phyloP scores from a whole-genome alignment of 2,113 vertebrate species.

The Felis chaus region DNA sequence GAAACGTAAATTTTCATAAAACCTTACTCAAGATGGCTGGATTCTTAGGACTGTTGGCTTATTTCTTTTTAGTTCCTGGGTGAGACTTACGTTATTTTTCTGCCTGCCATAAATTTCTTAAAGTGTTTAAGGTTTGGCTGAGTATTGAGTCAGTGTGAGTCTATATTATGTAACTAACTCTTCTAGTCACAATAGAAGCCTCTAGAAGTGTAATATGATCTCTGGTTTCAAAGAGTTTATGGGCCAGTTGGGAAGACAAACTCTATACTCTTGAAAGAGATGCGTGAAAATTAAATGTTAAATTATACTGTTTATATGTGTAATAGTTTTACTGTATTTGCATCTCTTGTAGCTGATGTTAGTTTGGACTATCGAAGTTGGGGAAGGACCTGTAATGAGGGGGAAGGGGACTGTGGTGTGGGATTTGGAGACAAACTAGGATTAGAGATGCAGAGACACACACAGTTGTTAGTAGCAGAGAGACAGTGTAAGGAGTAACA shows the following conservation, averaged over 20 bases:
- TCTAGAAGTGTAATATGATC: background rate
- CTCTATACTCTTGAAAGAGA: background rate
- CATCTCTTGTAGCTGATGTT: background rate
- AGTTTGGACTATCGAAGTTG: background rate
- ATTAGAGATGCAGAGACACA: background rate
- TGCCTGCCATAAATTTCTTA: background rate
- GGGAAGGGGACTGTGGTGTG: background rate
- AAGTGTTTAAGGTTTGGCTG: background rate
- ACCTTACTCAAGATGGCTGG: background rate
- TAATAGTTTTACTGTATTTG: background rate
- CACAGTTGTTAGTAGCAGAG: background rate
- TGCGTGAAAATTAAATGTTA: background rate
- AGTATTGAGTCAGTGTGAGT: background rate
- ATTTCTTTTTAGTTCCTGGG: constrained; percentile 7
- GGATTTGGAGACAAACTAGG: background rate
- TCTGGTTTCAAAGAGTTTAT: constrained; percentile 17
- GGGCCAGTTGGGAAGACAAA: background rate
- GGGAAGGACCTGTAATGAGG: background rate
- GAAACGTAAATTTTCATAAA: background rate
- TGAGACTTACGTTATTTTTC: constrained; percentile 3
- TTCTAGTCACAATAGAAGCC: background rate
- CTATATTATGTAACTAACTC: background rate
- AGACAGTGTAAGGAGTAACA: background rate
- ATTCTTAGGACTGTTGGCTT: background rate
- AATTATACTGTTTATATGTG: background rate